Base-by-base conservation (phyloP, 2,113 vertebrate species). In the Upupa epops region DNA sequence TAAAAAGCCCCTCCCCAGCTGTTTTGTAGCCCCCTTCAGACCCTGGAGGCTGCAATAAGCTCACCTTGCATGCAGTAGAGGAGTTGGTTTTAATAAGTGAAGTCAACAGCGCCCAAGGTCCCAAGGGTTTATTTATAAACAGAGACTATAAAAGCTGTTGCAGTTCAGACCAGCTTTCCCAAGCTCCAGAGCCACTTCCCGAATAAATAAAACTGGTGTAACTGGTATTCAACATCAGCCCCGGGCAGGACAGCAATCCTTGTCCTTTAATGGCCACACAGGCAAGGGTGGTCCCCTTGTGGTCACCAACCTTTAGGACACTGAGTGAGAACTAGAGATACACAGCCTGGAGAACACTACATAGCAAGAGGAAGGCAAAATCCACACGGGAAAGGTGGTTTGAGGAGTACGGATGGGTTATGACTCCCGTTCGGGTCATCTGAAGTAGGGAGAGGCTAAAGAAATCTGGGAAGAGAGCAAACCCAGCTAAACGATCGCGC, bases 61-160 rank as follows among this genome's bases (percentile, higher is more conserved):
- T n/a, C 20, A 55, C 17, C 40, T 17, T 0, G 1, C 34, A 46
- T 2, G 3, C 29, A 70, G 22, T 0, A 69, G 7, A 24, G 36
- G n/a, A 77, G 9, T 45, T 32, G 74, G 19, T 60, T 59, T 42
- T 6, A 90, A 22, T 22, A 86, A 95, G 68, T 34, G 79, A 88
- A 93, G 94, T 56, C 49, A 92, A 86, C 48, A 56, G 40, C 52
- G 70, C 74, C n/a, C 77, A 65, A 70, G 95, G 86, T 97, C 97
- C 97, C 93, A 98, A 97, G 88, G 88, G 98, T 99, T 99, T 99
- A 99, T 99, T 99, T 99, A 99, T 98, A 99, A 99, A 99, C 98
- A 98, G 98, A 99, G 98, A 98, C 97, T 98, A 98, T 98, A 99
- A 99, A 99, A 99, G 98, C 98, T 96, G 97, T 98, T 97, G 98